Conservation (phyloP, 2,888 invertebrate genomes). For the Beris chalybata region DNA sequence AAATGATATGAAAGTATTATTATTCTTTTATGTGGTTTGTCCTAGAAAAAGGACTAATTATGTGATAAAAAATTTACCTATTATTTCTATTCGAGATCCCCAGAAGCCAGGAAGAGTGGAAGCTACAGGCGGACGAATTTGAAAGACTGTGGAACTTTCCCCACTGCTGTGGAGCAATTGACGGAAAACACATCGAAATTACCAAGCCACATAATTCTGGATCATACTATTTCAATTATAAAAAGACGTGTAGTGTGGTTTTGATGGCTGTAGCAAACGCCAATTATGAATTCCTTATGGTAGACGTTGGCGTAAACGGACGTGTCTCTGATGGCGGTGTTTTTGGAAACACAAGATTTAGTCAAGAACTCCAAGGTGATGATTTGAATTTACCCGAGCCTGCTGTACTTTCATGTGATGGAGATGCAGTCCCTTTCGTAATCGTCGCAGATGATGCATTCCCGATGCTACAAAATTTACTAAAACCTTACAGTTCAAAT, state of each 20-base stretch:
- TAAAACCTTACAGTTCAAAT: neutral
- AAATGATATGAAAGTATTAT: too few relatives aligned
- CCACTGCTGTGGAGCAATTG: too few relatives aligned
- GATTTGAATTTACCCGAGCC: neutral
- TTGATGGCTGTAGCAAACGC: too few relatives aligned
- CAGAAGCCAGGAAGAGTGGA: too few relatives aligned
- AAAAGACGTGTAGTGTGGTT: too few relatives aligned
- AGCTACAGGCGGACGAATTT: too few relatives aligned
- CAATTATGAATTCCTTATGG: neutral
- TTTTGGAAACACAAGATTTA: neutral
- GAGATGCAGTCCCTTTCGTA: neutral
- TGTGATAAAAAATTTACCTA: neutral
- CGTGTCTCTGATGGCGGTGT: neutral
- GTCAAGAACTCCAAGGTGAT: neutral
- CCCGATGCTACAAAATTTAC: neutral
- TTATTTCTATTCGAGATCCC: too few relatives aligned
- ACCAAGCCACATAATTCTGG: too few relatives aligned
- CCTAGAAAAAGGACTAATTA: neutral
- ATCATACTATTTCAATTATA: too few relatives aligned
- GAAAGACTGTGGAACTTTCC: too few relatives aligned
- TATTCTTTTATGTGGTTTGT: neutral
- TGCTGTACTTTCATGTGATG: neutral
- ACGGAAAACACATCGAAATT: too few relatives aligned
- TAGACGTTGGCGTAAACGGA: neutral
- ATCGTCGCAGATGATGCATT: conserved; percentile 6